These are phyloP conservation scores for Dermatophagoides farinae DNA, from an alignment of 1,140 invertebrate species.

Conservation along the genomic window DNA sequence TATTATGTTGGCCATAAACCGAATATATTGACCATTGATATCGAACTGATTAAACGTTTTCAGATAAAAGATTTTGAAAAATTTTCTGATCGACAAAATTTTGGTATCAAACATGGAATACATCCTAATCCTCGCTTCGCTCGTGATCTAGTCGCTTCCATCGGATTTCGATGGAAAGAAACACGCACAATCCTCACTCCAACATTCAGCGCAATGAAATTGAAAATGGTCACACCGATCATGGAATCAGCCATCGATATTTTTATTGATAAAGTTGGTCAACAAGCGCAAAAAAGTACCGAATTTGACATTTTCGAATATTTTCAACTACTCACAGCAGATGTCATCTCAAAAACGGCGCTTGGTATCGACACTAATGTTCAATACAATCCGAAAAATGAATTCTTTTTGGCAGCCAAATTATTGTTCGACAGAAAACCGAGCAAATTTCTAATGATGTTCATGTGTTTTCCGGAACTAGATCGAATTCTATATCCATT, in stretches of 20 bases:
- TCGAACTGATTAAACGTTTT: constrained; percentile 24
- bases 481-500: constrained; percentile 7
- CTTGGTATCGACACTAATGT: constrained; percentile 24
- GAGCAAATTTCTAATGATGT: neutral
- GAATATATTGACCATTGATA: constrained; percentile 23
- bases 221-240: constrained; percentile 26
- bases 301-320: constrained; percentile 23
- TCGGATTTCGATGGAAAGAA: constrained; percentile 29
- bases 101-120: neutral
- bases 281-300: constrained; percentile 14
- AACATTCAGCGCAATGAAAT: constrained; percentile 32
- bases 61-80: constrained; percentile 25
- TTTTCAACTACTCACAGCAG: constrained; percentile 30
- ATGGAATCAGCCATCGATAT: constrained; percentile 24
- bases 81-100: constrained; percentile 21
- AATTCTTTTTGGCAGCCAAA: constrained; percentile 12
- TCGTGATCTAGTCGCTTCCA: constrained; percentile 16
- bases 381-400: constrained; percentile 11
- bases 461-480: constrained; percentile 8
- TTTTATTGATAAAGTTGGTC: constrained; percentile 19
- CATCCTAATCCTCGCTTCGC: neutral
- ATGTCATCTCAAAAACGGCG: constrained; percentile 31
- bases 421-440: constrained; percentile 9
- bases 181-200: constrained; percentile 30
- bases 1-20: constrained; percentile 24